These are phyloP conservation scores for Polypterus senegalus DNA, from an alignment of 2,113 vertebrate species.

Conservation along the genomic window DNA sequence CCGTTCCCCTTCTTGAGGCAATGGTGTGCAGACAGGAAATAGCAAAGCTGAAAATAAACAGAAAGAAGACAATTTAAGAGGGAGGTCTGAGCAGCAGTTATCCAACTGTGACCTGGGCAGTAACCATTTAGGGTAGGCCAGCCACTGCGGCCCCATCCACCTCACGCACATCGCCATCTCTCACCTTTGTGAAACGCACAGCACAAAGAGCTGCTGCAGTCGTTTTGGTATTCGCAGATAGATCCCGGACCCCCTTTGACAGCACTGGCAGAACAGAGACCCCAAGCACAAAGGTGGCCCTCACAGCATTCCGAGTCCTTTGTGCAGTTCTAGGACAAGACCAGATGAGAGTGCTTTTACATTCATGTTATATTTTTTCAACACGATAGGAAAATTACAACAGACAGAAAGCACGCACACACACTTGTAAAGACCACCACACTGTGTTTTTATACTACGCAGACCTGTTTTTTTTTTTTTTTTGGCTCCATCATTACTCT, in stretches of 20 bases:
- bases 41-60: conserved; percentile 50
- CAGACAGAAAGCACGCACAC: too few species aligned
- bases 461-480: too few species aligned
- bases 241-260: conserved; percentile 68
- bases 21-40: conserved; percentile 73
- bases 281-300: conserved; percentile 77
- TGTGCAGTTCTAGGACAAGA: conserved; percentile 49
- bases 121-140: too few species aligned
- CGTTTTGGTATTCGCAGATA: conserved; percentile 70
- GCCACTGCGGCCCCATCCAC: too few species aligned
- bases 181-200: conserved; percentile 79
- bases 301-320: conserved; percentile 74
- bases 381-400: neutral
- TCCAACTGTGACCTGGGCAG: too few species aligned
- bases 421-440: too few species aligned
- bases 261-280: conserved; percentile 53
- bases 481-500: too few species aligned
- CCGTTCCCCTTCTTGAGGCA: conserved; percentile 64
- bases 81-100: neutral
- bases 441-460: too few species aligned
- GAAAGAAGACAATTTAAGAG: neutral
- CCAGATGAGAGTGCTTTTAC: neutral
- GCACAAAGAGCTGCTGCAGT: conserved; percentile 70
- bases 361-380: conserved; percentile 3
- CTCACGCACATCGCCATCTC: too few species aligned